A percentile compares a stretch with the other conserved stretches of the same genome.
These are phyloP conservation scores for Dimorphilus gyrociliatus DNA, from an alignment of 2,888 invertebrate genomes.

Conservation along the genomic window DNA sequence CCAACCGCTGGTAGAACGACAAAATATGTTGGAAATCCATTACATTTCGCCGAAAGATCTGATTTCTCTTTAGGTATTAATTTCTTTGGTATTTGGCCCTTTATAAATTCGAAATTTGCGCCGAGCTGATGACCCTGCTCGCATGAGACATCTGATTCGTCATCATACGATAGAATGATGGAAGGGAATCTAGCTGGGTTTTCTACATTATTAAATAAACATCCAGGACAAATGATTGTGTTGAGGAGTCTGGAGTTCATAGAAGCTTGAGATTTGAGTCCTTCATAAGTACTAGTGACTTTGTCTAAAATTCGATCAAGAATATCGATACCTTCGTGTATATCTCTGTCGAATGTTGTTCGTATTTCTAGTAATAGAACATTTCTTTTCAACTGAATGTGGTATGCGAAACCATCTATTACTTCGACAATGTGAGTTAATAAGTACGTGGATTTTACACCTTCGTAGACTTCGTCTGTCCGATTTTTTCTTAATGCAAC, in stretches of 20 bases:
- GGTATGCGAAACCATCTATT: conserved; percentile 5
- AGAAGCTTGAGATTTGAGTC: conserved; percentile 7
- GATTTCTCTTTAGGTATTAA: conserved; percentile 4
- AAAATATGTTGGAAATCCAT: conserved; percentile 10
- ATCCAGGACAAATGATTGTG: conserved; percentile 11
- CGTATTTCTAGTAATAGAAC: too few relatives aligned
- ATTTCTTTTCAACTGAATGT: conserved; percentile 8
- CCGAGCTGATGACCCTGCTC: too few relatives aligned
- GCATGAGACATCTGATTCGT: background rate
- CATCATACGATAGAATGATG: conserved; percentile 4
- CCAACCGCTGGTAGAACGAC: conserved; percentile 11
- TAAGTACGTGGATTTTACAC: conserved; percentile 6
- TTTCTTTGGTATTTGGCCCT: too few relatives aligned
- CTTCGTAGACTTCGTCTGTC: conserved; percentile 6
- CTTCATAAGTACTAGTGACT: conserved; percentile 10
- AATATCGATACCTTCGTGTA: too few relatives aligned
- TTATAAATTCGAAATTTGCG: too few relatives aligned
- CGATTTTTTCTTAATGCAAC: too few relatives aligned
- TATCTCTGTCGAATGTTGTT: too few relatives aligned
- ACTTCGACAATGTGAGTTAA: conserved; percentile 7
- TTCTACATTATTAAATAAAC: conserved; percentile 6
- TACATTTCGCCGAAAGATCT: conserved; percentile 6
- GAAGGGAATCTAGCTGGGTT: conserved; percentile 7
- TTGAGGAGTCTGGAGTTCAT: too few relatives aligned
- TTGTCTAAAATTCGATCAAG: conserved; percentile 9